Evolutionary conservation across 92 coral and sea anemone species (phyloP).

Genomic region (Virgularia gustaviana): DNA sequence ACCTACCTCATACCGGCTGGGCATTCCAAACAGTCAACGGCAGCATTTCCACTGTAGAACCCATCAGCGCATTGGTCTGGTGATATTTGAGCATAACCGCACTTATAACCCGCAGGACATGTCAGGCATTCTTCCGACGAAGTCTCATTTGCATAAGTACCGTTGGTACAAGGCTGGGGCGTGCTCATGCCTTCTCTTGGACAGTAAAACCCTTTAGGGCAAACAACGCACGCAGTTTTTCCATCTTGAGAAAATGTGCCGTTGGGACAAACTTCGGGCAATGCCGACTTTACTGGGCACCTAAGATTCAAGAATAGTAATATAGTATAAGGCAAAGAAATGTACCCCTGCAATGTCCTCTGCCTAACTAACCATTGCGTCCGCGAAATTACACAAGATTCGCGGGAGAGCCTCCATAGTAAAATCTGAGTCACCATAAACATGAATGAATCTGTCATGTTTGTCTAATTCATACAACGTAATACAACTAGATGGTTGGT

Average conservation of each 20-base stretch:
- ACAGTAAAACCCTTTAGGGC: slow-evolving; percentile 77
- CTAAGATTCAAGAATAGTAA: too few species aligned
- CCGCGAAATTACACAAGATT: too few species aligned
- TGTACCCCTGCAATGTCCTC: too few species aligned
- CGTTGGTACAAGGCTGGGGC: slow-evolving; percentile 69
- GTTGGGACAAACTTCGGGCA: slow-evolving; percentile 65
- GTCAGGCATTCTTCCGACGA: slow-evolving; percentile 75
- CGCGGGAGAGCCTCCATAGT: too few species aligned
- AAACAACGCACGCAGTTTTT: slow-evolving; percentile 53
- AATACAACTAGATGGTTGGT: too few species aligned
- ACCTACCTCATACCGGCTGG: slow-evolving; percentile 86
- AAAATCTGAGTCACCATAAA: too few species aligned
- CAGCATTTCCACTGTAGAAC: slow-evolving; percentile 73
- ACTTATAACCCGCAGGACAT: slow-evolving; percentile 85
- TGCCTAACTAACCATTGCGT: too few species aligned
- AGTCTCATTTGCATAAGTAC: slow-evolving; percentile 75
- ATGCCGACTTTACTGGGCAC: slow-evolving; percentile 47
- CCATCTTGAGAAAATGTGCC: slow-evolving; percentile 68
- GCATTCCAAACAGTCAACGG: slow-evolving; percentile 80
- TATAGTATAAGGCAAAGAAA: too few species aligned
- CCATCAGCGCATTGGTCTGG: slow-evolving; percentile 78
- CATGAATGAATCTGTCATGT: too few species aligned
- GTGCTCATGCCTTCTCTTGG: slow-evolving; percentile 57
- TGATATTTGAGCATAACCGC: slow-evolving; percentile 64
- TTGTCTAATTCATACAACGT: too few species aligned